Evolutionary conservation across 2,113 vertebrate genomes (phyloP), one percentile per base, ranked within the genome.

Genomic region (Callipepla squamata): DNA sequence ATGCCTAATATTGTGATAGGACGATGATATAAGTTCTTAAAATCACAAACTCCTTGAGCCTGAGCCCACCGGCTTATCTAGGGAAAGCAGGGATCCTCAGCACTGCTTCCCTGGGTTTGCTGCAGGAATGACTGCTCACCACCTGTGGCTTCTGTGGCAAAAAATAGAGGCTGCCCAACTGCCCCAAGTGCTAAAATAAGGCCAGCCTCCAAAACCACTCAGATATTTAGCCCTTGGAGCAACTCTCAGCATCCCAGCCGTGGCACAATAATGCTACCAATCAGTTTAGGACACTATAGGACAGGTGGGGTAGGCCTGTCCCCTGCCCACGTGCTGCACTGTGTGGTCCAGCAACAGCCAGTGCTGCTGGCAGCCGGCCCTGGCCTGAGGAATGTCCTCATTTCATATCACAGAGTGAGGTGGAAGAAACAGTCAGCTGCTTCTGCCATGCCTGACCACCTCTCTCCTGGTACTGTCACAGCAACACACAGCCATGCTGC

Each of bases 381-480:
- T 28, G 1, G 5, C 62, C 38, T 3, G 2, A 7, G 34, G 34
- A 38, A 57, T 19, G 9, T 38, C 55, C 30, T 50, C 14, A 14
- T 63, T 66, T 44, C 72, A 44, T 67, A 32, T 30, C 0, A 2
- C 34, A 67, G 63, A 80, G 62, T 18, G 67, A 91, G n/a, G 28
- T 14, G 42, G 57, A 77, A 74, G 77, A 20, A 80, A 84, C 51
- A 34, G 16, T 8, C 1, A 1, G 11, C 48, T 59, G 88, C 59
- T 21, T 55, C 23, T 76, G 76, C 68, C 1, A 6, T 38, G 58
- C 78, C 85, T 89, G 85, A 83, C 90, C 86, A 69, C 78, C 72
- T 81, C 85, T 77, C 78, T 81, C 78, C 30, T 80, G 65, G 66
- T 13, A 94, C 94, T 89, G 94, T 96, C 95, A 96, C 95, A 86